Conservation (phyloP, 2,113 vertebrate genomes). For the Pungitius pungitius region DNA sequence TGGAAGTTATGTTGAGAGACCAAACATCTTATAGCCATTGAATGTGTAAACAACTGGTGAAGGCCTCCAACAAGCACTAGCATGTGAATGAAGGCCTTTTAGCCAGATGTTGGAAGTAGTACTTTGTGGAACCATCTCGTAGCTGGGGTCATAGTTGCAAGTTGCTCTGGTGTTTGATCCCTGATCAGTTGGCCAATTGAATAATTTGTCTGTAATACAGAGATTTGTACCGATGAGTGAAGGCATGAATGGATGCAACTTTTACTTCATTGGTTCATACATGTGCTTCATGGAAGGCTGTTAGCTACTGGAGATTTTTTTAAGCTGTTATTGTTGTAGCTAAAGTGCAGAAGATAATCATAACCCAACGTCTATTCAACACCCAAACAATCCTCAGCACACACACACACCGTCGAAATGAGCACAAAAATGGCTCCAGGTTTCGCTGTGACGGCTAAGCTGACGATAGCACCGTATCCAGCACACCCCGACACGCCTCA, state of each 20-base stretch:
- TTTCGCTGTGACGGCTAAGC: slow-evolving; percentile 33
- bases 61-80: neutral
- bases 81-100: neutral
- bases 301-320: neutral
- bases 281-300: neutral
- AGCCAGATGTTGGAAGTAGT: neutral
- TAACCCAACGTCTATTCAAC: neutral
- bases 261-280: neutral
- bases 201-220: neutral
- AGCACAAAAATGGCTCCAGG: slow-evolving; percentile 13
- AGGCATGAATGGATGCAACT: neutral
- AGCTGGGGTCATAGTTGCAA: too few species aligned
- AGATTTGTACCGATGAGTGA: neutral
- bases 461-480: neutral
- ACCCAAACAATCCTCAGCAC: neutral
- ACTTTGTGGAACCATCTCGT: neutral
- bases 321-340: neutral
- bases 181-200: slow-evolving; percentile 2
- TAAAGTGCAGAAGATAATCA: neutral
- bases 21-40: neutral
- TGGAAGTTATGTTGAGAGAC: neutral
- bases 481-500: slow-evolving; percentile 42
- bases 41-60: neutral
- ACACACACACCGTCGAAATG: neutral
- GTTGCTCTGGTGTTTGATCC: neutral